phyloP scores from a whole-genome alignment of 1,140 invertebrate genomes.

The Listronotus oregonensis region DNA sequence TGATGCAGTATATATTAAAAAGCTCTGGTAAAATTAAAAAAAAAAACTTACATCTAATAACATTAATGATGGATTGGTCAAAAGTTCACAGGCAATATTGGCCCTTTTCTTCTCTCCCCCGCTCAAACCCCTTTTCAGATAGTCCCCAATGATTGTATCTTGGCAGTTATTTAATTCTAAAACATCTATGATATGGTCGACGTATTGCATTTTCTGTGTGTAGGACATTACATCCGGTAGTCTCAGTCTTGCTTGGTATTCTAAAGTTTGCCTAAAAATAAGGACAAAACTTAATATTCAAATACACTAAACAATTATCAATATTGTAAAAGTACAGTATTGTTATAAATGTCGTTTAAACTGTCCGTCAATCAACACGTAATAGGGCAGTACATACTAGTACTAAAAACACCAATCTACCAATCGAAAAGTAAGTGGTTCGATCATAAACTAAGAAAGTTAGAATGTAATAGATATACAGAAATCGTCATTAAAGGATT shows the following conservation, averaged over 20 bases:
- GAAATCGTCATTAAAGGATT: too few species aligned
- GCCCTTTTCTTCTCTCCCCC: slow-evolving; percentile 87
- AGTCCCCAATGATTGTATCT: slow-evolving; percentile 83
- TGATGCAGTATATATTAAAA: too few species aligned
- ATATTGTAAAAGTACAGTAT: too few species aligned
- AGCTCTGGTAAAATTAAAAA: neutral
- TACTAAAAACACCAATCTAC: too few species aligned
- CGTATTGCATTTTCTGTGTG: slow-evolving; percentile 76
- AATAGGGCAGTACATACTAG: too few species aligned
- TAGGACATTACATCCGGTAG: slow-evolving; percentile 77
- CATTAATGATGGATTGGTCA: slow-evolving; percentile 84
- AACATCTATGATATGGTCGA: slow-evolving; percentile 80
- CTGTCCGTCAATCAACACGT: too few species aligned
- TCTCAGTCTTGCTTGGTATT: slow-evolving; percentile 73
- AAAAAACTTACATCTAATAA: slow-evolving; percentile 77
- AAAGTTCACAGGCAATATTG: slow-evolving; percentile 84
- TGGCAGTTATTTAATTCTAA: slow-evolving; percentile 78
- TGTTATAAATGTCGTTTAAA: too few species aligned
- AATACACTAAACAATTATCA: too few species aligned
- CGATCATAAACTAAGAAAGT: too few species aligned
- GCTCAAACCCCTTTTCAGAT: slow-evolving; percentile 77
- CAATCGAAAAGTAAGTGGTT: too few species aligned
- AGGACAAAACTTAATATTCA: neutral
- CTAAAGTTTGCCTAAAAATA: slow-evolving; percentile 67
- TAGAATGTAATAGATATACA: too few species aligned